Evolutionary conservation across 2,113 vertebrate species (phyloP).

Genomic region (Scopus umbretta): DNA sequence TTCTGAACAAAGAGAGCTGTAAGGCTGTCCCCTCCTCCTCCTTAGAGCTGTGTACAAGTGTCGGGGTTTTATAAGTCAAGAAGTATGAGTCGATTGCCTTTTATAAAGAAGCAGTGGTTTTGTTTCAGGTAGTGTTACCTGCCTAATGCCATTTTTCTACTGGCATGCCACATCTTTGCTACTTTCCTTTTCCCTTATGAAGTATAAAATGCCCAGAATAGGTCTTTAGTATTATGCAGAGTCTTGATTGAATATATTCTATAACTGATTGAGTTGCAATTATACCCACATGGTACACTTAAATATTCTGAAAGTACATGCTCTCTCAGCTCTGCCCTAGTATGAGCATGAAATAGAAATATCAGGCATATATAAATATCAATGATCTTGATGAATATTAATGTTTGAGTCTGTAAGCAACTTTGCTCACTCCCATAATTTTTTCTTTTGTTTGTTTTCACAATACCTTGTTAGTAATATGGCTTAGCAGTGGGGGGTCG

Average conservation of each 20-base stretch:
- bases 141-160: not conserved
- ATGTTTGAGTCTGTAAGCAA: not conserved
- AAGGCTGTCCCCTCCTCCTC: not conserved
- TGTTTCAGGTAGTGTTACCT: not conserved
- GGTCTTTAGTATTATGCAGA: not conserved
- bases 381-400: conserved; percentile 47
- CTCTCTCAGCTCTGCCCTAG: not conserved
- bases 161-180: not conserved
- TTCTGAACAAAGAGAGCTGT: not conserved
- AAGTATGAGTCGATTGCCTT: not conserved
- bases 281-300: not conserved
- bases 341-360: conserved; percentile 15
- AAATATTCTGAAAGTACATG: not conserved
- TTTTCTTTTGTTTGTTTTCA: not conserved
- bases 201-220: not conserved
- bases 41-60: not conserved
- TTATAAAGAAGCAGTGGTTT: not conserved
- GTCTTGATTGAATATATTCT: not conserved
- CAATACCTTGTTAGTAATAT: not conserved
- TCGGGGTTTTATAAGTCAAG: not conserved
- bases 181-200: not conserved
- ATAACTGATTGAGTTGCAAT: not conserved
- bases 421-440: not conserved
- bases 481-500: not conserved
- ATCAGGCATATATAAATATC: conserved; percentile 47